These are phyloP conservation scores for Idaea aversata DNA, from an alignment of 2,888 invertebrate genomes.

Conservation along the genomic window DNA sequence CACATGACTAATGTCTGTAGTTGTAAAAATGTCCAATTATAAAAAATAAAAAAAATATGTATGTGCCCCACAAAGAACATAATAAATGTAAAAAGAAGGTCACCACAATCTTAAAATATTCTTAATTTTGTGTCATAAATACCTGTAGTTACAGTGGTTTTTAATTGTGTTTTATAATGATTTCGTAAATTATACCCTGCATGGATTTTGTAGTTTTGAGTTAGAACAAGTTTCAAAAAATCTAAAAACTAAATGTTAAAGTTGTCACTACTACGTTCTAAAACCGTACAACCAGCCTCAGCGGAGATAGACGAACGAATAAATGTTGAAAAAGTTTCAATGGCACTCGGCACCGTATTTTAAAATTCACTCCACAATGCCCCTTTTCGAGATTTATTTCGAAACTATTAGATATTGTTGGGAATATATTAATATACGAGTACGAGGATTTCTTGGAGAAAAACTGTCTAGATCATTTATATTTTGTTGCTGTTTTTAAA, in stretches of 20 bases:
- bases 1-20: too few species aligned
- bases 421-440: background rate
- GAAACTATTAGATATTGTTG: slow-evolving; percentile 2
- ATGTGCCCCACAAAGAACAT: too few species aligned
- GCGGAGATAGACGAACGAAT: slow-evolving; percentile 32
- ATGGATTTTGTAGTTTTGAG: too few species aligned
- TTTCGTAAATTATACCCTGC: too few species aligned
- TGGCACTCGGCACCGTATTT: slow-evolving; percentile 43
- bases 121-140: too few species aligned
- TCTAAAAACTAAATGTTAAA: background rate
- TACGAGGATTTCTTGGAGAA: background rate
- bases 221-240: too few species aligned
- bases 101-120: too few species aligned
- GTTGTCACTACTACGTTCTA: background rate
- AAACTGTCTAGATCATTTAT: background rate
- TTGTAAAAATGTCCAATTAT: too few species aligned
- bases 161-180: too few species aligned
- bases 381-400: slow-evolving; percentile 14
- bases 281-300: slow-evolving; percentile 22
- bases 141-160: too few species aligned
- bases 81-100: too few species aligned
- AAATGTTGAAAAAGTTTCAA: slow-evolving; percentile 49
- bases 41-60: too few species aligned
- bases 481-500: background rate
- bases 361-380: slow-evolving; percentile 35